A percentile compares a stretch with the other conserved stretches of the same genome.
These are phyloP conservation scores for Gnathonemus longibarbis DNA, from an alignment of 2,113 vertebrate genomes.

Conservation along the genomic window DNA sequence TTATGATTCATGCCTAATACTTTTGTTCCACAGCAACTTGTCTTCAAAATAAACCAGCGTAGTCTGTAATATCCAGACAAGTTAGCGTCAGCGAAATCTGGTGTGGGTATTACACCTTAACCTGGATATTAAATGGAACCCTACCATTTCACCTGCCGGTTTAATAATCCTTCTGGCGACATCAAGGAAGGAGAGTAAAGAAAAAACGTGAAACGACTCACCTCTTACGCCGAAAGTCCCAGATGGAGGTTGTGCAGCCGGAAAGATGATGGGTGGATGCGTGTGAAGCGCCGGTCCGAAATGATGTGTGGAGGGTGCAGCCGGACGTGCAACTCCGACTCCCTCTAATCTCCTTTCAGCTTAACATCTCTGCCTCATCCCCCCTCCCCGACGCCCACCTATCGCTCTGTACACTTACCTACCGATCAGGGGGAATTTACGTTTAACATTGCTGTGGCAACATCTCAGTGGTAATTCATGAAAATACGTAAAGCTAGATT, in stretches of 20 bases:
- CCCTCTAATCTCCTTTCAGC: constrained; percentile 17
- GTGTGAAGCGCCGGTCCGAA: constrained; percentile 6
- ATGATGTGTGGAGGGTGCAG: background rate
- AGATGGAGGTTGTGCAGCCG: background rate
- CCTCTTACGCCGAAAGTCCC: background rate
- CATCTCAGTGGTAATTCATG: background rate
- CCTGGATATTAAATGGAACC: background rate
- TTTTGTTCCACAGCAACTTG: background rate
- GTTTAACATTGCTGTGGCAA: background rate
- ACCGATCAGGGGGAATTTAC: background rate
- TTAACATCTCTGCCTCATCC: background rate
- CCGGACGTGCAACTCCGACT: background rate
- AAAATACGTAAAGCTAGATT: background rate
- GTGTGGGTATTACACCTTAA: background rate
- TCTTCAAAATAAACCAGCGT: background rate
- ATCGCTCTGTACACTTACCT: background rate
- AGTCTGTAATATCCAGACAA: background rate
- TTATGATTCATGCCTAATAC: background rate
- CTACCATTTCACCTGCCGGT: background rate
- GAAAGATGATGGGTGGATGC: background rate
- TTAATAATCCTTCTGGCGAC: background rate
- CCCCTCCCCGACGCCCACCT: background rate
- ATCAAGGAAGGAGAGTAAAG: background rate
- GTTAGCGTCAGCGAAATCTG: background rate
- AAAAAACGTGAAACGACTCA: constrained; percentile 4